Evolutionary conservation across 2,888 invertebrate genomes (phyloP), one percentile per base, ranked within the genome.

Genomic region (Parascotia fuliginaria): DNA sequence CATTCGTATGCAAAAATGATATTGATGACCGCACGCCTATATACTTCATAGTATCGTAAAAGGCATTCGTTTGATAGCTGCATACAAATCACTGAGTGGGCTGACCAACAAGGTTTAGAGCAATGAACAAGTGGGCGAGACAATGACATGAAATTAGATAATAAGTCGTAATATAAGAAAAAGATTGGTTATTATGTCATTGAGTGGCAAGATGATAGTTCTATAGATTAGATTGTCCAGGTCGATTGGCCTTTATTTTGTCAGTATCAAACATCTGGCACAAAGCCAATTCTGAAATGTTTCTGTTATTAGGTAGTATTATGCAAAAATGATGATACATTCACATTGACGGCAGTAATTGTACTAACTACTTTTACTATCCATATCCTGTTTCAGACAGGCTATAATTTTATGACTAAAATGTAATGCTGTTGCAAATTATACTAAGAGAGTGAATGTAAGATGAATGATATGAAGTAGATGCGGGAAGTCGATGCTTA

Each of bases 51-150:
- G 50, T 51, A 34, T 61, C 77, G 59, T 73, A 82, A 74, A 85
- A 76, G 80, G 82, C 55, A 43, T 45, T 78, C 82, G 80, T 73
- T 75, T 68, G 59, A 71, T 60, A 62, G 69, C 55, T 79, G 87
- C 79, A 88, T 85, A 79, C 69, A 69, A 82, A 87, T 71, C 64
- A 71, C 29, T 31, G 79, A 73, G 87, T 88, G 75, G 87, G 87
- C 60, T 43, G 78, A 44, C 52, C 59, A 56, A 69, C 63, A 70
- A 70, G 60, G 68, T 64, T 64, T 52, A 52, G 58, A 64, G 53
- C 63, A 59, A 55, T 47, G 50, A 54, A 65, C 58, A 50, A 69
- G 82, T 83, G 75, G 81, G 81, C 66, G 75, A 66, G 36, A 29
- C 46, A 58, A 57, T 49, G 44, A 58, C 54, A 62, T 34, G 28